These are phyloP conservation scores for Apomyelois bistriatella DNA, from an alignment of 2,888 invertebrate genomes.

Conservation along the genomic window DNA sequence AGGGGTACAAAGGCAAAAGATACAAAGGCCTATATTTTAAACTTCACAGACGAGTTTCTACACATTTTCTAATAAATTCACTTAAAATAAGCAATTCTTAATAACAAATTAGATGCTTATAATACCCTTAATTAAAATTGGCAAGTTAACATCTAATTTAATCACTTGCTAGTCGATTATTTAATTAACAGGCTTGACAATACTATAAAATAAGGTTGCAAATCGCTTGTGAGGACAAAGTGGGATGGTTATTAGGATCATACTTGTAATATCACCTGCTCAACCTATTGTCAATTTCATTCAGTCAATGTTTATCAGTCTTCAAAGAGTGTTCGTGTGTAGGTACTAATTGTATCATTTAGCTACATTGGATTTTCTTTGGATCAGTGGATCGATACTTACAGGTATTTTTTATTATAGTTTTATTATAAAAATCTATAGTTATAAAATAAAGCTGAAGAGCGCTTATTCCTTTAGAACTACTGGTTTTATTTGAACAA, in stretches of 20 bases:
- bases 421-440: no score
- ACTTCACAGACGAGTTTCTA: no score
- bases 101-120: neutral
- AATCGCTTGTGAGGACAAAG: neutral
- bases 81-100: no score
- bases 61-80: no score
- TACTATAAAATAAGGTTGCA: neutral
- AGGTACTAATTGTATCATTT: constrained; percentile 25
- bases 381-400: constrained; percentile 22
- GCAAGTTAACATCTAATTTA: neutral
- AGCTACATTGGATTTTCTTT: constrained; percentile 18
- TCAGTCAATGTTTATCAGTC: constrained; percentile 9
- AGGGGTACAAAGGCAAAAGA: no score
- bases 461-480: no score
- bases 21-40: no score
- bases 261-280: neutral
- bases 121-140: constrained; percentile 9
- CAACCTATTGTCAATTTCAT: neutral
- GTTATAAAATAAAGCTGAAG: no score
- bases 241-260: neutral
- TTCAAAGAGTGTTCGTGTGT: constrained; percentile 17
- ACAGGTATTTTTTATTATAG: neutral
- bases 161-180: no score
- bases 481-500: no score
- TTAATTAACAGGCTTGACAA: no score